These are phyloP conservation scores for Cremastobaeus sp. DNA, from an alignment of 2,888 invertebrate species.

Conservation along the genomic window DNA sequence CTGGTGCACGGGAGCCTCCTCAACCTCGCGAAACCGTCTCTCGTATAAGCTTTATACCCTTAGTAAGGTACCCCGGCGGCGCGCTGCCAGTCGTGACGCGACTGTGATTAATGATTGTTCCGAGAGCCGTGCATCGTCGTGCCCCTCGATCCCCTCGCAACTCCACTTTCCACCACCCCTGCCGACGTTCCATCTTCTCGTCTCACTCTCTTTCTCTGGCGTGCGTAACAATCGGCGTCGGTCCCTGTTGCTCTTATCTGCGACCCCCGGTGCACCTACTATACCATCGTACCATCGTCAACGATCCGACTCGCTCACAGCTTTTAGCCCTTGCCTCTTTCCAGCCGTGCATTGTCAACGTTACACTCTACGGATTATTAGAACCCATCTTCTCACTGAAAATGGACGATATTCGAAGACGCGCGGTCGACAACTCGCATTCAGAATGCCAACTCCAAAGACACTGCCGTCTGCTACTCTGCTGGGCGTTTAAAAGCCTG, in stretches of 20 bases:
- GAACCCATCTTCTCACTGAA: conserved; percentile 43
- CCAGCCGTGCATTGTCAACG: conserved; percentile 51
- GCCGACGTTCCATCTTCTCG: conserved; percentile 47
- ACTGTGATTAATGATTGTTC: conserved; percentile 77
- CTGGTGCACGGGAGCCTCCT: conserved; percentile 62
- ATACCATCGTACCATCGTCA: conserved; percentile 60
- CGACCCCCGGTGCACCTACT: conserved; percentile 66
- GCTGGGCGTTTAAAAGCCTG: conserved; percentile 14
- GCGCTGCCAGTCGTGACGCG: conserved; percentile 77
- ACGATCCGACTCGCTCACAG: conserved; percentile 65
- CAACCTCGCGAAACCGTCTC: conserved; percentile 59
- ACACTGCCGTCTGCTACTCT: too few relatives aligned
- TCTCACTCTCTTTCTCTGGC: conserved; percentile 35
- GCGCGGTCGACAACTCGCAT: conserved; percentile 3
- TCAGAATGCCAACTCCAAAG: conserved; percentile 10
- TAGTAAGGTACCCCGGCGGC: conserved; percentile 76
- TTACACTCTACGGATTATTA: conserved; percentile 59
- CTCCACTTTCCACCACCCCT: conserved; percentile 61
- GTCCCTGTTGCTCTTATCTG: conserved; percentile 65
- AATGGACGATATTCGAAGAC: conserved; percentile 19
- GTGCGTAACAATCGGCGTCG: too few relatives aligned
- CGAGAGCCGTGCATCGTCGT: conserved; percentile 73
- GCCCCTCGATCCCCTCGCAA: conserved; percentile 21
- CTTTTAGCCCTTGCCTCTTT: conserved; percentile 63
- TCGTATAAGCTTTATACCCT: conserved; percentile 70